Conservation (phyloP, 2,888 invertebrate genomes). For the Drosophila mimica region DNA sequence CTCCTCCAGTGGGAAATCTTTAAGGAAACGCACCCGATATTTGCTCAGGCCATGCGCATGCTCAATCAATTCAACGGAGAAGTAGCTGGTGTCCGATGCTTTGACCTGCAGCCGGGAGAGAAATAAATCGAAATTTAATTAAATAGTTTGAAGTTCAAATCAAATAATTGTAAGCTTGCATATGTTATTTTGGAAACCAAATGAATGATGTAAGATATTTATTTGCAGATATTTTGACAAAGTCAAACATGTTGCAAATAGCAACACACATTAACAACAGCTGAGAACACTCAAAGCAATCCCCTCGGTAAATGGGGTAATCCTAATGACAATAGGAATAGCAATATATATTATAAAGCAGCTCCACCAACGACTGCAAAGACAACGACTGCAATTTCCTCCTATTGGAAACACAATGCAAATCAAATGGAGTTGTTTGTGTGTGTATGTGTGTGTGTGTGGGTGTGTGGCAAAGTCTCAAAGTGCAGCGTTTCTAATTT, state of each 20-base stretch:
- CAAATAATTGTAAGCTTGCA: not conserved
- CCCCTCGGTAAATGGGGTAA: not conserved
- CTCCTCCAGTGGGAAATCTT: constrained; percentile 79
- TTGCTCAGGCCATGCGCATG: constrained; percentile 82
- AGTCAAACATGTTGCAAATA: constrained; percentile 14
- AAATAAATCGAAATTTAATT: constrained; percentile 20
- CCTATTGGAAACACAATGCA: constrained; percentile 13
- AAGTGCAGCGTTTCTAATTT: constrained; percentile 26
- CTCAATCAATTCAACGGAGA: constrained; percentile 78
- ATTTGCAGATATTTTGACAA: constrained; percentile 8
- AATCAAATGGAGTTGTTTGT: constrained; percentile 34
- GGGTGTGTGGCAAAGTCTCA: constrained; percentile 22
- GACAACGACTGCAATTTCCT: constrained; percentile 29
- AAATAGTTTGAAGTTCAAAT: constrained; percentile 12
- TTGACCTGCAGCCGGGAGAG: constrained; percentile 74
- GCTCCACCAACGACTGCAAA: not conserved
- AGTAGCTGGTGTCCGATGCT: constrained; percentile 82
- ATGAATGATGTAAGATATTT: constrained; percentile 15
- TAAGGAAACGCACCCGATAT: constrained; percentile 81
- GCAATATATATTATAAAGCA: constrained; percentile 15
- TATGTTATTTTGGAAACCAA: not conserved
- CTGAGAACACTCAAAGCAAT: not conserved
- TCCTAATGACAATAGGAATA: not conserved
- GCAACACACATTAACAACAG: constrained; percentile 7
- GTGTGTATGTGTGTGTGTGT: not conserved